phyloP scores from a whole-genome alignment of 2,797 vertebrate species.

The Spinus pinus region DNA sequence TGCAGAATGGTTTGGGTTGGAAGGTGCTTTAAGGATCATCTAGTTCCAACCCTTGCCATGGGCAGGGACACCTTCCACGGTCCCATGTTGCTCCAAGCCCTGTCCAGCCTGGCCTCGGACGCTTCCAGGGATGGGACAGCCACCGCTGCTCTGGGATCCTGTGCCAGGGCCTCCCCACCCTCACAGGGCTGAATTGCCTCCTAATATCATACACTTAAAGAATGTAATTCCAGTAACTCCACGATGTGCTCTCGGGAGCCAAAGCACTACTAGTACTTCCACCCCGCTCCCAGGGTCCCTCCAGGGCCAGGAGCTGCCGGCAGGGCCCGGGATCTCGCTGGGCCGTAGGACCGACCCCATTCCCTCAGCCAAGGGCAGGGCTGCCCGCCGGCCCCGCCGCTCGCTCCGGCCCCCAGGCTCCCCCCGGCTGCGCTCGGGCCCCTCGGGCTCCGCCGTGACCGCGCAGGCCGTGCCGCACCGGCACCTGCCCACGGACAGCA shows the following conservation, averaged over 20 bases:
- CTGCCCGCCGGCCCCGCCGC: not conserved
- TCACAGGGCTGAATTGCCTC: not conserved
- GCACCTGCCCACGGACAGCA: accelerated
- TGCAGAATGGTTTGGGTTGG: not conserved
- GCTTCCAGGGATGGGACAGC: not conserved
- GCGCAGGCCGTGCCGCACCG: not conserved
- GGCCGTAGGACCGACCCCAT: accelerated
- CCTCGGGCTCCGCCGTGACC: accelerated
- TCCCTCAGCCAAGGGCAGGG: not conserved
- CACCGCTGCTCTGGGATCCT: not conserved
- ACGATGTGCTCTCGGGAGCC: accelerated
- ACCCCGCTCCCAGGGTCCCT: not conserved
- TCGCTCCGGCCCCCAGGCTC: not conserved
- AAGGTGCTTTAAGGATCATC: not conserved
- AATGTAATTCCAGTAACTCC: not conserved
- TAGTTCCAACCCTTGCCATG: accelerated
- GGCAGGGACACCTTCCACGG: not conserved
- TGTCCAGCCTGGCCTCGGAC: accelerated
- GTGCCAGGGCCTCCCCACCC: not conserved
- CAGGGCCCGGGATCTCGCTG: not conserved
- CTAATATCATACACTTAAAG: accelerated
- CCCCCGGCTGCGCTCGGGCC: not conserved
- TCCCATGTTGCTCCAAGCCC: not conserved
- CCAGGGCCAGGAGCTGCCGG: not conserved
- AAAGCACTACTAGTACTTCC: not conserved